Conservation (phyloP, 2,888 invertebrate species). For the Notodonta dromedarius region DNA sequence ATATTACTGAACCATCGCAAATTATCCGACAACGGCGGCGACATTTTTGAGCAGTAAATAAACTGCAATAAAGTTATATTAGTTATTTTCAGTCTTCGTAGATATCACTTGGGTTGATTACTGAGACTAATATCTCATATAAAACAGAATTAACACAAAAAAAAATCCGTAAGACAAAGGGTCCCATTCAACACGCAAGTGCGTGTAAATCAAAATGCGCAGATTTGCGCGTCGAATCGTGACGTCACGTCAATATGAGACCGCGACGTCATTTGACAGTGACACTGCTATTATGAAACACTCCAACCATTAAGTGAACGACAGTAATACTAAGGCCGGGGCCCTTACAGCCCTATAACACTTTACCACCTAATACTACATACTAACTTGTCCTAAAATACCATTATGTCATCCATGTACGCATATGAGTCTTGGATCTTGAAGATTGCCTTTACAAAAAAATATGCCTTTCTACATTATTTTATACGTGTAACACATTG, state of each 20-base stretch:
- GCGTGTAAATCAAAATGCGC: constrained; percentile 35
- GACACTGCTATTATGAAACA: constrained; percentile 32
- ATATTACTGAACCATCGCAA: constrained; percentile 5
- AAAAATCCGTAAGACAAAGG: background rate
- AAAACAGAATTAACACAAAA: too few relatives aligned
- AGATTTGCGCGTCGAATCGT: constrained; percentile 27
- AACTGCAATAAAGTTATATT: too few relatives aligned
- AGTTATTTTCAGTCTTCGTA: too few relatives aligned
- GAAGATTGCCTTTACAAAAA: background rate
- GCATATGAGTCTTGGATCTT: background rate
- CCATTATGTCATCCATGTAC: too few relatives aligned
- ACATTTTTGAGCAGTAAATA: background rate
- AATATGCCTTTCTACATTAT: background rate
- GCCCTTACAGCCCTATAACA: too few relatives aligned
- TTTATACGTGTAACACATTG: background rate
- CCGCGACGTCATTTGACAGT: constrained; percentile 34
- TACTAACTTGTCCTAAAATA: too few relatives aligned
- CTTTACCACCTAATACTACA: too few relatives aligned
- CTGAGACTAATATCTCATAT: too few relatives aligned
- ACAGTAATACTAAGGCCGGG: background rate
- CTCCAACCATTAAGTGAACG: background rate
- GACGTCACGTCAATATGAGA: constrained; percentile 34
- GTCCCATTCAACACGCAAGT: constrained; percentile 5
- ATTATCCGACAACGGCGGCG: background rate
- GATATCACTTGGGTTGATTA: too few relatives aligned